These are phyloP conservation scores for Plectrocnemia conspersa DNA, from an alignment of 1,140 invertebrate genomes.

Conservation along the genomic window DNA sequence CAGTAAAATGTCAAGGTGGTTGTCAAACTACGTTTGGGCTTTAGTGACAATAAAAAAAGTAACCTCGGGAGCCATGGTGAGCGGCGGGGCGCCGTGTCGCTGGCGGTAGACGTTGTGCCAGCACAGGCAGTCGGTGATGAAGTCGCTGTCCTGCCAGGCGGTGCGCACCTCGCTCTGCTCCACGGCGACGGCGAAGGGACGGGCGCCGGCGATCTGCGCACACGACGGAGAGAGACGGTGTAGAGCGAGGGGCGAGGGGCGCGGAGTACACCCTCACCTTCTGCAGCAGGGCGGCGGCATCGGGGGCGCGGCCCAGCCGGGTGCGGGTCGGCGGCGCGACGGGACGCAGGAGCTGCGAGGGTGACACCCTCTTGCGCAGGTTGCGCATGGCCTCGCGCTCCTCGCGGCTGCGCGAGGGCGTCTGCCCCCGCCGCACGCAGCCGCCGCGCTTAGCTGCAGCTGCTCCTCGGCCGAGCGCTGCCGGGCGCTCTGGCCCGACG, in stretches of 20 bases:
- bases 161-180: slow-evolving; percentile 64
- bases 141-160: slow-evolving; percentile 73
- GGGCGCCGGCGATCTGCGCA: slow-evolving; percentile 42
- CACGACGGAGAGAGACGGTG: not conserved
- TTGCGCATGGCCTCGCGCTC: slow-evolving; percentile 48
- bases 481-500: not conserved
- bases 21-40: no score
- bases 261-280: slow-evolving; percentile 15
- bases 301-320: not conserved
- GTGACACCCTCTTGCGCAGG: slow-evolving; percentile 46
- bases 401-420: slow-evolving; percentile 46
- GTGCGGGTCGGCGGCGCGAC: not conserved
- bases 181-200: slow-evolving; percentile 62
- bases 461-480: not conserved
- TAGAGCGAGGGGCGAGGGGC: not conserved
- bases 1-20: no score
- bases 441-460: slow-evolving; percentile 29
- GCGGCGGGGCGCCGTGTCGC: slow-evolving; percentile 63
- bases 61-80: slow-evolving; percentile 70
- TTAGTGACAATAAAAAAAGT: no score
- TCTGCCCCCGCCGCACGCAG: slow-evolving; percentile 46
- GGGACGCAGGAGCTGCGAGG: slow-evolving; percentile 39
- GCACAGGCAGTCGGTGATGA: slow-evolving; percentile 72
- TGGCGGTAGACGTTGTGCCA: slow-evolving; percentile 78
- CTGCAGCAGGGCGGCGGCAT: slow-evolving; percentile 17